Percentiles rank a stretch among this genome's conserved stretches.
These are phyloP conservation scores for Labeo calbasu DNA, from an alignment of 2,797 vertebrate species.

Conservation along the genomic window DNA sequence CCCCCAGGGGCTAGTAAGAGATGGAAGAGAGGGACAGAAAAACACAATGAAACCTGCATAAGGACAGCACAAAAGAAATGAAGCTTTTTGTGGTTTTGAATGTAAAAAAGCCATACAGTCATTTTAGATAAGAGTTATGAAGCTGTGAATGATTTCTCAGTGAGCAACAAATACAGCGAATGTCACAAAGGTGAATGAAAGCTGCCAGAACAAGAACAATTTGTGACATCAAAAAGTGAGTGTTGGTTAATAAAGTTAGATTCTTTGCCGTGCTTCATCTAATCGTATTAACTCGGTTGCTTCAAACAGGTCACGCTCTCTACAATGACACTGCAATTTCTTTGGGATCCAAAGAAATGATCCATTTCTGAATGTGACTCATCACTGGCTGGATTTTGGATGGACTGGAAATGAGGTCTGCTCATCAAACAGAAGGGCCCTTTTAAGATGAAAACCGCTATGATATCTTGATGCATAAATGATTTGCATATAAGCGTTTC, in stretches of 20 bases:
- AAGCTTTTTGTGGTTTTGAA: background rate
- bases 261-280: background rate
- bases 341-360: background rate
- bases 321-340: background rate
- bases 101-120: background rate
- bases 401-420: constrained; percentile 45
- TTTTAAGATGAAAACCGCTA: constrained; percentile 48
- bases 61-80: background rate
- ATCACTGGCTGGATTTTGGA: constrained; percentile 29
- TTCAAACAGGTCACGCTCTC: background rate
- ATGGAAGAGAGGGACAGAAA: background rate
- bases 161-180: background rate
- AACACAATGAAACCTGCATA: constrained; percentile 3
- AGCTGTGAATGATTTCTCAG: background rate
- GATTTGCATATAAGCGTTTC: constrained; percentile 31
- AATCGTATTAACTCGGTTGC: background rate
- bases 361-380: constrained; percentile 32
- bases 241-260: background rate
- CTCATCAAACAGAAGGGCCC: constrained; percentile 49
- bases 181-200: constrained; percentile 2
- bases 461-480: constrained; percentile 54
- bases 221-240: background rate
- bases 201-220: background rate
- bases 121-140: background rate
- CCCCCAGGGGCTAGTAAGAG: background rate